A percentile compares a stretch with the other conserved stretches of the same genome.
Evolutionary conservation across 2,888 invertebrate species (phyloP).

Genomic region (Dynastes grantii): DNA sequence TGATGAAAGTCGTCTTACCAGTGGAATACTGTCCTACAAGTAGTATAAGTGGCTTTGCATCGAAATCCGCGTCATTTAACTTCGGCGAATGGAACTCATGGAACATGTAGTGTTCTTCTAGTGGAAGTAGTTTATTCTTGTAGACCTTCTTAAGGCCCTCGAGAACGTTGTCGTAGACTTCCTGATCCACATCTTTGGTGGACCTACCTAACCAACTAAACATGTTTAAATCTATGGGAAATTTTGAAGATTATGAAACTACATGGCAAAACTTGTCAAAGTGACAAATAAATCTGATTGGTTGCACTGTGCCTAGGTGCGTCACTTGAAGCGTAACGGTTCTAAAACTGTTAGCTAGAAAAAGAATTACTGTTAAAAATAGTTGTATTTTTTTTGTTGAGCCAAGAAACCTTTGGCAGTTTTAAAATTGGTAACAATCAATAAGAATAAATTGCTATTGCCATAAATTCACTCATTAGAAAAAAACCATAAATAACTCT

Average conservation of each 20-base stretch:
- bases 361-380: too few species aligned
- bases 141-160: conserved; percentile 96
- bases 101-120: conserved; percentile 92
- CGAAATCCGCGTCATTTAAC: conserved; percentile 96
- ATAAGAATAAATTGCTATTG: too few species aligned
- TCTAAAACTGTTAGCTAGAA: too few species aligned
- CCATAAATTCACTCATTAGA: too few species aligned
- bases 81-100: conserved; percentile 97
- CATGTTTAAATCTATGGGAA: conserved; percentile 73
- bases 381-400: too few species aligned
- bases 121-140: conserved; percentile 89
- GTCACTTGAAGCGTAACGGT: too few species aligned
- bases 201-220: conserved; percentile 87
- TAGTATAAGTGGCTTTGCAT: conserved; percentile 98
- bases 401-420: too few species aligned
- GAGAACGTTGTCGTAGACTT: conserved; percentile 90
- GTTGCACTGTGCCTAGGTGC: conserved; percentile 27
- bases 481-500: too few species aligned
- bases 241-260: conserved; percentile 28
- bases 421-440: too few species aligned
- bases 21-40: conserved; percentile 98
- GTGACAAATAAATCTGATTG: conserved; percentile 50
- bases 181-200: conserved; percentile 73
- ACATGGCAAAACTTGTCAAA: conserved; percentile 41
- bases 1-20: conserved; percentile 96